These are phyloP conservation scores for Sericinus montela DNA, from an alignment of 2,888 invertebrate species.

Conservation along the genomic window DNA sequence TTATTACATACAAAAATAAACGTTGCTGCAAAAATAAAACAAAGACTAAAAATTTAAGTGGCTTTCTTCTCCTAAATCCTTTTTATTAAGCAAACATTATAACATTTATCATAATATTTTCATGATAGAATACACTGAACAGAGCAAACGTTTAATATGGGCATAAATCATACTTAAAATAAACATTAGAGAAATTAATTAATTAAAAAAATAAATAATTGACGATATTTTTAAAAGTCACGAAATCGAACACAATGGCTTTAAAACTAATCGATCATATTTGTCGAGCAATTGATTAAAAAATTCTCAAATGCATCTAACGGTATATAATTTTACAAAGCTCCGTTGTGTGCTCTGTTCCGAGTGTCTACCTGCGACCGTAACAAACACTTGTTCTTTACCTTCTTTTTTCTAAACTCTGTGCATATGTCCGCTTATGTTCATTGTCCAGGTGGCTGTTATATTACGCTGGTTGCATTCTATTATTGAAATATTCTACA, in stretches of 20 bases:
- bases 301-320: constrained; percentile 53
- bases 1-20: too few relatives aligned
- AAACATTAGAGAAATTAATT: too few relatives aligned
- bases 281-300: constrained; percentile 44
- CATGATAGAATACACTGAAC: too few relatives aligned
- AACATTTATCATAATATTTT: too few relatives aligned
- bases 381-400: constrained; percentile 62
- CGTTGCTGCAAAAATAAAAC: too few relatives aligned
- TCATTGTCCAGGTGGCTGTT: constrained; percentile 28
- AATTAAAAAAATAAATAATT: not conserved
- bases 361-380: constrained; percentile 31
- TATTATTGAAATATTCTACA: not conserved
- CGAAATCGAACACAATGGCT: constrained; percentile 15
- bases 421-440: constrained; percentile 2
- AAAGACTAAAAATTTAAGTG: too few relatives aligned
- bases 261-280: constrained; percentile 39
- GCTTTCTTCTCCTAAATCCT: too few relatives aligned
- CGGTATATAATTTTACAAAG: constrained; percentile 54
- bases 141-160: too few relatives aligned
- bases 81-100: too few relatives aligned
- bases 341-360: constrained; percentile 32
- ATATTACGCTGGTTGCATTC: constrained; percentile 18
- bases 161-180: too few relatives aligned
- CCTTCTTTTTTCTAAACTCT: constrained; percentile 39
- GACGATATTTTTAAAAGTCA: not conserved